Evolutionary conservation across 2,113 vertebrate species (phyloP).

Genomic region (Potamarius usumacintae): DNA sequence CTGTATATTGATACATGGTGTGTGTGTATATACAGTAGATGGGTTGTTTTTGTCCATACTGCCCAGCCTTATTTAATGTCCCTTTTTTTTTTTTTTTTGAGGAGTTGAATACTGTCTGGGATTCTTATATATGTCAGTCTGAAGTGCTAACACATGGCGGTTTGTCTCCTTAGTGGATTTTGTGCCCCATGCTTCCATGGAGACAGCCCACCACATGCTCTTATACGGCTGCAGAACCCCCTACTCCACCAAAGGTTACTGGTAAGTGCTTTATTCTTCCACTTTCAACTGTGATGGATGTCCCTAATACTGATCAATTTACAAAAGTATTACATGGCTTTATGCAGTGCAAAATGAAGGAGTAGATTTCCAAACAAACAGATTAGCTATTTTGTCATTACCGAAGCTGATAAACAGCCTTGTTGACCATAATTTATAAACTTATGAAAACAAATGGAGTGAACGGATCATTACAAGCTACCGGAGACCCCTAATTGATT

Average conservation of each 20-base stretch:
- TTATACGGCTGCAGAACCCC: slow-evolving; percentile 91
- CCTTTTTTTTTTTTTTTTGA: not conserved
- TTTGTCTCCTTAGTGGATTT: slow-evolving; percentile 87
- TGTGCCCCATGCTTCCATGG: slow-evolving; percentile 90
- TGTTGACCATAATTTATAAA: slow-evolving; percentile 27
- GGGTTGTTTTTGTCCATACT: not conserved
- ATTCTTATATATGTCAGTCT: not conserved
- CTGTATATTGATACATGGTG: not conserved
- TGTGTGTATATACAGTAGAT: not conserved
- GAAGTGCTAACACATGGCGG: not conserved
- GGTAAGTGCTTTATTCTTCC: slow-evolving; percentile 72
- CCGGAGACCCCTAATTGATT: slow-evolving; percentile 22
- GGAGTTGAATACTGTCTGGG: not conserved
- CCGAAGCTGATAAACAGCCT: slow-evolving; percentile 11
- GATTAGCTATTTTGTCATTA: slow-evolving; percentile 16
- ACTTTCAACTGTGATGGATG: not conserved
- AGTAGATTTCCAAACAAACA: not conserved
- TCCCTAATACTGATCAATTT: not conserved
- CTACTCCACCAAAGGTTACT: slow-evolving; percentile 81
- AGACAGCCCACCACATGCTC: slow-evolving; percentile 95
- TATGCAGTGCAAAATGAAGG: slow-evolving; percentile 3
- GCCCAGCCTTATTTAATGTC: not conserved
- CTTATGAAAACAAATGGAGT: slow-evolving; percentile 14
- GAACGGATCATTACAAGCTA: slow-evolving; percentile 16
- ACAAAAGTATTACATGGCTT: not conserved